Conservation (phyloP, 2,113 vertebrate species). For the Gadus macrocephalus region DNA sequence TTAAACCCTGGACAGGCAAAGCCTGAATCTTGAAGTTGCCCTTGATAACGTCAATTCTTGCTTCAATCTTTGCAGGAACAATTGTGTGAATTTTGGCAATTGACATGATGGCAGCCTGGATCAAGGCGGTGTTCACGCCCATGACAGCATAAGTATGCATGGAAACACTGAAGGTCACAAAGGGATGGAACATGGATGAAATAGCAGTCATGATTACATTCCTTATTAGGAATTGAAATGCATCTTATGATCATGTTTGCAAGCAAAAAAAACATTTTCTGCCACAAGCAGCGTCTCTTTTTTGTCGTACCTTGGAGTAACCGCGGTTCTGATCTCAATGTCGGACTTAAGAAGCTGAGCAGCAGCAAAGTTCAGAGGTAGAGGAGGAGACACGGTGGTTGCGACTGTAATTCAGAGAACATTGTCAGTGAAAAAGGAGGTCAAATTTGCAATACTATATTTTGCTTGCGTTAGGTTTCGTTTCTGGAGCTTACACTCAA, state of each 20-base stretch:
- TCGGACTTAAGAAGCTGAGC: constrained; percentile 64
- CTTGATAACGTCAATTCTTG: constrained; percentile 68
- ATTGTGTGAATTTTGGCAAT: constrained; percentile 58
- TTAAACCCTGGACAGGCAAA: constrained; percentile 57
- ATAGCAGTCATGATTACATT: neutral
- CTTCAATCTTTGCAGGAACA: constrained; percentile 67
- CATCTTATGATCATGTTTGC: too few relatives aligned
- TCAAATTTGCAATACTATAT: too few relatives aligned
- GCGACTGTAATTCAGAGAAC: constrained; percentile 48
- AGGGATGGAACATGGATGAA: neutral
- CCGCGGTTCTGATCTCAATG: constrained; percentile 54
- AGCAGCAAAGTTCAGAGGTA: constrained; percentile 42
- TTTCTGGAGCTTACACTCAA: constrained; percentile 56
- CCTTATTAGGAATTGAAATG: neutral
- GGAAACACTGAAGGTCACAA: constrained; percentile 64
- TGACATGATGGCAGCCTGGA: constrained; percentile 74
- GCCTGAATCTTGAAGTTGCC: constrained; percentile 74
- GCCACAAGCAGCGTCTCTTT: neutral
- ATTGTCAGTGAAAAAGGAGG: neutral
- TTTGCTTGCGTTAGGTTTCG: neutral
- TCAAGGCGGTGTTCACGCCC: constrained; percentile 77
- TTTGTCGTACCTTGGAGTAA: constrained; percentile 62
- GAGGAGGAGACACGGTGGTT: constrained; percentile 55
- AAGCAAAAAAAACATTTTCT: too few relatives aligned
- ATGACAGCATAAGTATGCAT: constrained; percentile 71